Conservation (phyloP, 1,140 invertebrate species). For the Armadillidium nasatum region DNA sequence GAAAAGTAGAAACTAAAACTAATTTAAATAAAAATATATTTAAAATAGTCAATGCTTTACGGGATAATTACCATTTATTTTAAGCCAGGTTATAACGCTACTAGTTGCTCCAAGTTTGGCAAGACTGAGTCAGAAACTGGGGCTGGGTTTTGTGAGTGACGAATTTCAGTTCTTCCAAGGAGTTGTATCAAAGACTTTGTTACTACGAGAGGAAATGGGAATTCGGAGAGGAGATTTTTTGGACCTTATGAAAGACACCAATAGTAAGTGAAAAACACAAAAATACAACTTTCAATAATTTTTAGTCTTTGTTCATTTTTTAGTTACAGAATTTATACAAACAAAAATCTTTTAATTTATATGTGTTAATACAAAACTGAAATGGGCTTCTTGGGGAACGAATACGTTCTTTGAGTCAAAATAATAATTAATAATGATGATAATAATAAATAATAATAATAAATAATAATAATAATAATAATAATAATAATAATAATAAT, state of each 20-base stretch:
- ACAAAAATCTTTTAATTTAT: too few relatives aligned
- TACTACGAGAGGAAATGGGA: constrained; percentile 24
- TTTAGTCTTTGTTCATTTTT: too few relatives aligned
- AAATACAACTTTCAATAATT: too few relatives aligned
- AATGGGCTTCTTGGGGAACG: background rate
- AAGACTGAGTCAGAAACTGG: constrained; percentile 18
- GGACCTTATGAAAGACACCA: constrained; percentile 38
- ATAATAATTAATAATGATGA: too few relatives aligned
- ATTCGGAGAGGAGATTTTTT: constrained; percentile 38
- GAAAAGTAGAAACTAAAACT: too few relatives aligned
- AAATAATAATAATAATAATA: background rate
- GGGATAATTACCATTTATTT: background rate
- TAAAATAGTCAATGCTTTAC: background rate
- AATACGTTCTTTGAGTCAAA: too few relatives aligned
- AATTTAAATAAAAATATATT: too few relatives aligned
- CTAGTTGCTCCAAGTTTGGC: constrained; percentile 32
- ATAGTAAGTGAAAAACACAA: constrained; percentile 31
- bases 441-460: too few relatives aligned
- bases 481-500: background rate
- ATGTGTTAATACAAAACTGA: too few relatives aligned
- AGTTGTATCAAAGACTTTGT: constrained; percentile 36
- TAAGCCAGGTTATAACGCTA: constrained; percentile 30
- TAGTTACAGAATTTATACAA: too few relatives aligned
- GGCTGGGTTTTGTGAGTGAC: constrained; percentile 37
- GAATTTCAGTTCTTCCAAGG: constrained; percentile 41